Percentiles rank a stretch among this genome's conserved stretches.
Evolutionary conservation across 1,140 invertebrate species (phyloP).

Genomic region (Cecropterus lyciades): DNA sequence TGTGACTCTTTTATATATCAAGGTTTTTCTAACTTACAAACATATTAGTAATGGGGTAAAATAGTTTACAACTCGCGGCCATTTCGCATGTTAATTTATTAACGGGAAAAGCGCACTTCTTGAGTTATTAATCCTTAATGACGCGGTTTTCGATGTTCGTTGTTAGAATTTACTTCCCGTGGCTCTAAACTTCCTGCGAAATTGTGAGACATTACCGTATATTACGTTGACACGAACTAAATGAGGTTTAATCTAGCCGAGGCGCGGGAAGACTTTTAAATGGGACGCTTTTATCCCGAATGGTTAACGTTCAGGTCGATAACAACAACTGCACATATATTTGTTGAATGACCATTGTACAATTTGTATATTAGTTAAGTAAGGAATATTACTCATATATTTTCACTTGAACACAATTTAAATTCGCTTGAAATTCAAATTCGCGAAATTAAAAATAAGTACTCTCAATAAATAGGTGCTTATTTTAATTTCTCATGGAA

Average conservation of each 20-base stretch:
- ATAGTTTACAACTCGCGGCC: constrained; percentile 16
- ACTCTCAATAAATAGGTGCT: no score
- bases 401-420: no score
- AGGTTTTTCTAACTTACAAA: no score
- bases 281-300: constrained; percentile 18
- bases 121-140: constrained; percentile 36
- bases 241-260: constrained; percentile 32
- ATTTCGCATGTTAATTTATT: constrained; percentile 33
- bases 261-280: constrained; percentile 25
- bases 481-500: no score
- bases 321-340: constrained; percentile 1
- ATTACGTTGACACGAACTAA: constrained; percentile 32
- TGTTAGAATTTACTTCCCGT: constrained; percentile 30
- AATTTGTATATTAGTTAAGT: no score
- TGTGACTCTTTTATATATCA: no score
- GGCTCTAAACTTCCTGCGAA: constrained; percentile 20
- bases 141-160: constrained; percentile 23
- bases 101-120: constrained; percentile 13
- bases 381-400: no score
- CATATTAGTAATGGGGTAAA: constrained; percentile 17
- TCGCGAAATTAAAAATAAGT: no score
- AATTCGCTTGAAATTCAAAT: no score
- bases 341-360: no score
- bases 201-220: constrained; percentile 30
- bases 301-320: constrained; percentile 14